These are phyloP conservation scores for Nomada ruficornis DNA, from an alignment of 2,888 invertebrate genomes.

Conservation along the genomic window DNA sequence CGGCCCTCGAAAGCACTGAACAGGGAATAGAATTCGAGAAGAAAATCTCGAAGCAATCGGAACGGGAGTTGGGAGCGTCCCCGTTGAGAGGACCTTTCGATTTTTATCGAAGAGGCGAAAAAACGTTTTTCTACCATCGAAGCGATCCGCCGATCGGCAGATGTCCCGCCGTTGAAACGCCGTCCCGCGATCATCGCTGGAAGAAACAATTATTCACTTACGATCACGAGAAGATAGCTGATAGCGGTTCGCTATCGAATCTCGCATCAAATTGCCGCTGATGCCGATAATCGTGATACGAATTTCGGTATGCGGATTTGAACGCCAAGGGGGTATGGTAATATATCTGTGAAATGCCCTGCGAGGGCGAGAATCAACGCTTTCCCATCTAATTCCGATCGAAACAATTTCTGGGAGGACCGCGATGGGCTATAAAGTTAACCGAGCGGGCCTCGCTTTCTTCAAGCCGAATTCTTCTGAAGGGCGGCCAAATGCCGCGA, in stretches of 20 bases:
- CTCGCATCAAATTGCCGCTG: neutral
- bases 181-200: neutral
- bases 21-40: conserved; percentile 15
- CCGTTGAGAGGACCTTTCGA: neutral
- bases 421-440: conserved; percentile 9
- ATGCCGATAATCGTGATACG: neutral
- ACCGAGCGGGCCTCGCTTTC: conserved; percentile 23
- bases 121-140: neutral
- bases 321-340: neutral
- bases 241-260: neutral
- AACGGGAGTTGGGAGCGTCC: conserved; percentile 4
- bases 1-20: conserved; percentile 1
- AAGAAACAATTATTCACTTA: neutral
- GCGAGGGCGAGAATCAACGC: neutral
- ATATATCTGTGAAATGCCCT: neutral
- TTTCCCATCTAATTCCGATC: conserved; percentile 18
- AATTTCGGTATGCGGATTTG: neutral
- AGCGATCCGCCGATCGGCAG: neutral
- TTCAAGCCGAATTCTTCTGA: conserved; percentile 11
- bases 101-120: neutral
- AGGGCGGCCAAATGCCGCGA: conserved; percentile 2
- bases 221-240: neutral
- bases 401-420: conserved; percentile 26
- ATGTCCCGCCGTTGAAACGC: neutral
- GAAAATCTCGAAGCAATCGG: conserved; percentile 20